Percentiles rank a stretch among this genome's conserved stretches.
These are phyloP conservation scores for Leptura quadrifasciata DNA, from an alignment of 2,888 invertebrate genomes.

Conservation along the genomic window DNA sequence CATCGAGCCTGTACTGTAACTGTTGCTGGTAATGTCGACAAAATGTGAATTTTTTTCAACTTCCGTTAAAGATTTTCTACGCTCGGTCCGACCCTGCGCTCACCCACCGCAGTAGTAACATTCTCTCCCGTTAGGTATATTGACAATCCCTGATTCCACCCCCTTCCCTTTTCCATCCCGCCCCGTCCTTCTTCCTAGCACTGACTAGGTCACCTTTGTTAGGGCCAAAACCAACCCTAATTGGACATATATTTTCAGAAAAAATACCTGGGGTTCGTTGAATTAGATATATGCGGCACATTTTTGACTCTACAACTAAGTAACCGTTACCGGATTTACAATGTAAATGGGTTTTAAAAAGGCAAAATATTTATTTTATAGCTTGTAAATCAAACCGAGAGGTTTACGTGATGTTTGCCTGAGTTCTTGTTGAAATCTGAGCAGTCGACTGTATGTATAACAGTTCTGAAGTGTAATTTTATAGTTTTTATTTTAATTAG, in stretches of 20 bases:
- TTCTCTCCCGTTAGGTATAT: conserved; percentile 52
- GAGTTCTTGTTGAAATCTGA: background rate
- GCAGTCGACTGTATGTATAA: background rate
- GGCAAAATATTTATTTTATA: conserved; percentile 20
- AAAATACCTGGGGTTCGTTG: conserved; percentile 64
- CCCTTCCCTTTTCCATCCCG: conserved; percentile 50
- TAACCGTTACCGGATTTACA: conserved; percentile 46
- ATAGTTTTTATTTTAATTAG: background rate
- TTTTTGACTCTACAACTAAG: conserved; percentile 46
- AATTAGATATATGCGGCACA: conserved; percentile 35
- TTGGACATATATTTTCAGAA: conserved; percentile 65
- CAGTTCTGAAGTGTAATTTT: background rate
- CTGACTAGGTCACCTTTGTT: conserved; percentile 70
- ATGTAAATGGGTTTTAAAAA: conserved; percentile 21
- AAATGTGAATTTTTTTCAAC: too few species aligned
- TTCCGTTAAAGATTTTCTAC: too few species aligned
- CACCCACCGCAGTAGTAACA: conserved; percentile 27
- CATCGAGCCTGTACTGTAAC: too few species aligned
- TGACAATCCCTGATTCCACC: conserved; percentile 66
- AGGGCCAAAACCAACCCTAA: conserved; percentile 67
- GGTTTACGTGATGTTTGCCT: background rate
- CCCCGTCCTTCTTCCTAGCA: conserved; percentile 51
- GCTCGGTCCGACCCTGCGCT: conserved; percentile 22
- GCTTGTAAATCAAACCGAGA: conserved; percentile 9
- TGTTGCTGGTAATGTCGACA: too few species aligned